Percentiles rank a stretch among this genome's conserved stretches.
phyloP scores from a whole-genome alignment of 2,888 invertebrate genomes.

The Athalia circularis region DNA sequence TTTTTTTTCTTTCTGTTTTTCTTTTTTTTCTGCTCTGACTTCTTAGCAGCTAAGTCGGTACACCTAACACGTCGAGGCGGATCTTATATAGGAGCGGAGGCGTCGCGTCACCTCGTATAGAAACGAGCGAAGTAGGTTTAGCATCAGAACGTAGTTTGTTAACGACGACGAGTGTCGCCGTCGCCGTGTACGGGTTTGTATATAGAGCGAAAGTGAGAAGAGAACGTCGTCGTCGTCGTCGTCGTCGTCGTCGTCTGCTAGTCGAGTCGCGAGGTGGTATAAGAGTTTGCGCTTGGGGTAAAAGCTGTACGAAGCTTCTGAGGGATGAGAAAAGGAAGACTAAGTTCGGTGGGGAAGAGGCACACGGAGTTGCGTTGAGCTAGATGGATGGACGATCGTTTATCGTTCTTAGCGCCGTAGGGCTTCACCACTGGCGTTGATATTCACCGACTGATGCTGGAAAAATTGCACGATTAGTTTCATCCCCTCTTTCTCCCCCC shows the following conservation, averaged over 20 bases:
- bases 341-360: slow-evolving; percentile 35
- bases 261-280: no score
- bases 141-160: slow-evolving; percentile 41
- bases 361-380: slow-evolving; percentile 66
- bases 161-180: slow-evolving; percentile 42
- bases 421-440: slow-evolving; percentile 68
- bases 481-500: slow-evolving; percentile 47
- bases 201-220: neutral
- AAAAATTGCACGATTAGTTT: slow-evolving; percentile 73
- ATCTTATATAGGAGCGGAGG: no score
- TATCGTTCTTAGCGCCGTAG: slow-evolving; percentile 72
- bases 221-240: no score
- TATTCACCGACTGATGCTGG: slow-evolving; percentile 73
- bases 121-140: slow-evolving; percentile 28
- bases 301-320: neutral
- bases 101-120: no score
- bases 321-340: slow-evolving; percentile 31
- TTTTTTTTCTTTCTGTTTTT: neutral
- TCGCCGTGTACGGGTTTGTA: slow-evolving; percentile 18
- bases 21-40: neutral
- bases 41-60: no score
- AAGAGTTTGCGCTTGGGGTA: no score
- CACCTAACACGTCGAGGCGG: no score
- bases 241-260: no score
- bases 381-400: slow-evolving; percentile 73